Evolutionary conservation across 2,113 vertebrate species (phyloP), one percentile per base, ranked within the genome.

Genomic region (Dendrocopos noguchii): DNA sequence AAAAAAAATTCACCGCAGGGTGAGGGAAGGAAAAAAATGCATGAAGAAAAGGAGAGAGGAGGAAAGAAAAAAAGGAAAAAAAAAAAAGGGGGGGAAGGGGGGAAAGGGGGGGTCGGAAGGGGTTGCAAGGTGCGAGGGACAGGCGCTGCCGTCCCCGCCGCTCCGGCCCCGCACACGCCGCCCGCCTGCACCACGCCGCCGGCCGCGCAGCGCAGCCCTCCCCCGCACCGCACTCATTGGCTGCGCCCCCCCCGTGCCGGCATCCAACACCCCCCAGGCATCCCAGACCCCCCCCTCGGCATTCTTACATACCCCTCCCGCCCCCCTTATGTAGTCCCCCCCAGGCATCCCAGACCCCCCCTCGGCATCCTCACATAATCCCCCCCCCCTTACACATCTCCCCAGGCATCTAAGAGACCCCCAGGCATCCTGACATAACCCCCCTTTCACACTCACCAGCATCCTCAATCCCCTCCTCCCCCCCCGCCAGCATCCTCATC

Each of bases 191-290:
- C 3, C 39, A 11, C 70, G 68, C 80, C 80, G 65, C 67, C 47
- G 47, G 76, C 76, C 61, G 61, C 47, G 76, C 60, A 44, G 46
- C 11, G 36, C 93, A 94, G 96, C 96, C 97, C 96, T 91, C 95
- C 97, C 91, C 94, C 94, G 92, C 96, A 65, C 91, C 93, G 94
- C 96, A 81, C 94, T 96, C 96, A 97, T 97, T 97, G 97, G 97
- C 95, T 94, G 95, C 91, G 90, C 77, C 72, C 81, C 83, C 72
- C 81, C 80, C 60, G 9, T 33, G 12, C 44, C 31, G 21, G 50
- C 55, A 57, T 27, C 55, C 15, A 14, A 33, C 12, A 22, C 25
- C 25, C 34, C 36, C 16, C 25, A 25, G 15, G 63, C n/a, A 34
- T 31, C 67, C 52, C 21, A 50, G 18, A 21, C 47, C 15, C 18